Evolutionary conservation across 2,113 vertebrate species (phyloP).

Genomic region (human (Homo sapiens)): DNA sequence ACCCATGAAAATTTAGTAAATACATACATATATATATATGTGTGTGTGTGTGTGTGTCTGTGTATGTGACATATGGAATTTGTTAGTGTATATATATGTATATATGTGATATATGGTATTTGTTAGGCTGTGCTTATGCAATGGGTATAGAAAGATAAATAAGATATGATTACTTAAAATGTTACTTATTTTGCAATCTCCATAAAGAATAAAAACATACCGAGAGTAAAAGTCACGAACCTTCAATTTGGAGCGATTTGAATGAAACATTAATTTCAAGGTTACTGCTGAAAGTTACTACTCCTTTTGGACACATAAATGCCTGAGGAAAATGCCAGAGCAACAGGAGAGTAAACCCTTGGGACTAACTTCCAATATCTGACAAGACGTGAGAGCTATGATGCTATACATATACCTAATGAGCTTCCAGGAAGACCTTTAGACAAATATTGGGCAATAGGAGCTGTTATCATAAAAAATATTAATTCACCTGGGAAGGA

Average conservation of each 20-base stretch:
- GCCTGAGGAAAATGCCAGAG: background rate
- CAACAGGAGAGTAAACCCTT: background rate
- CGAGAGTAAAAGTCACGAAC: background rate
- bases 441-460: background rate
- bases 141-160: background rate
- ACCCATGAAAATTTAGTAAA: background rate
- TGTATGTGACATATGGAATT: background rate
- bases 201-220: background rate
- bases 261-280: background rate
- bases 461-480: background rate
- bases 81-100: background rate
- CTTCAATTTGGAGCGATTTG: background rate
- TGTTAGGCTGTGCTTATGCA: background rate
- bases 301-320: background rate
- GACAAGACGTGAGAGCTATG: background rate
- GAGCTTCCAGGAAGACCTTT: background rate
- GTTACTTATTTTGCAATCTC: background rate
- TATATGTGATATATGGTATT: background rate
- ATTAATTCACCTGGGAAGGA: background rate
- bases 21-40: background rate
- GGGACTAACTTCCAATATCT: too few species aligned
- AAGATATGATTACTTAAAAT: background rate
- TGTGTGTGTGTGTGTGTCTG: background rate
- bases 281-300: background rate
- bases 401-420: too few species aligned